Conservation (phyloP, 2,113 vertebrate species). For the Chaenogobius annularis region DNA sequence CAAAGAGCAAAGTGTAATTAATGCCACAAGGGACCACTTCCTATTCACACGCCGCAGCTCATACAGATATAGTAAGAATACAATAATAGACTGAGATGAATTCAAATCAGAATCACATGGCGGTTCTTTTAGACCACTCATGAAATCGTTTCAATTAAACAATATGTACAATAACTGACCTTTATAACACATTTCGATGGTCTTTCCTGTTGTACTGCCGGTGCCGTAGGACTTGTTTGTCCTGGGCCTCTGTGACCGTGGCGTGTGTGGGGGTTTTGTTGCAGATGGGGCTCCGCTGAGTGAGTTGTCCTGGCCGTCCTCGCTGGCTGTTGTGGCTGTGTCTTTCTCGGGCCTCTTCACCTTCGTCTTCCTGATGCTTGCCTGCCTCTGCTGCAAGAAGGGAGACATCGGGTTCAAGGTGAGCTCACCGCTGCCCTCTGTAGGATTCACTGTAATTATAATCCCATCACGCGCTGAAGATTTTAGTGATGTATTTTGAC, state of each 20-base stretch:
- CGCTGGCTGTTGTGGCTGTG: conserved; percentile 89
- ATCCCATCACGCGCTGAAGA: neutral
- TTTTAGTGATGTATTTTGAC: neutral
- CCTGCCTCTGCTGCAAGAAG: conserved; percentile 98
- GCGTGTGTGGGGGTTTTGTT: conserved; percentile 40
- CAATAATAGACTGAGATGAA: conserved; percentile 18
- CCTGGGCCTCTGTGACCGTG: conserved; percentile 20
- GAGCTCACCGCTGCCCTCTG: conserved; percentile 65
- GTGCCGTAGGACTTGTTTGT: conserved; percentile 16
- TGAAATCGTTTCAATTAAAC: conserved; percentile 20
- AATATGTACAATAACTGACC: conserved; percentile 24
- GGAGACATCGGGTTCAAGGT: conserved; percentile 97
- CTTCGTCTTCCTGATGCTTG: conserved; percentile 96
- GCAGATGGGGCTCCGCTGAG: conserved; percentile 89
- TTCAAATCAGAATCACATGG: conserved; percentile 21
- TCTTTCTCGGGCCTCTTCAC: conserved; percentile 96
- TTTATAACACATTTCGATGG: conserved; percentile 20
- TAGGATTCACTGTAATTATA: conserved; percentile 16
- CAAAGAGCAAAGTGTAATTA: conserved; percentile 34
- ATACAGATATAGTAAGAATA: neutral
- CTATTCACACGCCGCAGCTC: conserved; percentile 9
- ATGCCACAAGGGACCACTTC: conserved; percentile 7
- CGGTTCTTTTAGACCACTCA: conserved; percentile 29
- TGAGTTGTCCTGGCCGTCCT: conserved; percentile 95
- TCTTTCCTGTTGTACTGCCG: conserved; percentile 44